Evolutionary conservation across 2,113 vertebrate species (phyloP).

Genomic region (Apistogramma diplotaenia): DNA sequence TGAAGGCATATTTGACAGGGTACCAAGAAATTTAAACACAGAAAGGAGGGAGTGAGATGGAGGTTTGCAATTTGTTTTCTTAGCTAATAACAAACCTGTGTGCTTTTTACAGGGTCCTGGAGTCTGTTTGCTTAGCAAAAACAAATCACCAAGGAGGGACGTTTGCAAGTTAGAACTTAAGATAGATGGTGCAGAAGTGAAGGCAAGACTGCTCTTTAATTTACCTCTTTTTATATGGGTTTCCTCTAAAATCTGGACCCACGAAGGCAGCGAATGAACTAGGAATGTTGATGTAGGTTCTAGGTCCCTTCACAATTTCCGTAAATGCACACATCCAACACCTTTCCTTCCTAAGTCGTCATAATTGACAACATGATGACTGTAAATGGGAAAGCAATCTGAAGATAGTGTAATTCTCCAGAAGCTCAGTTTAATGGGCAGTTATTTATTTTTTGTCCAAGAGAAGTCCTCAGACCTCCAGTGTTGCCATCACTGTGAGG

Average conservation of each 20-base stretch:
- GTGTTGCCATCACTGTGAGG: too few relatives aligned
- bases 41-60: background rate
- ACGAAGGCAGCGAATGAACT: background rate
- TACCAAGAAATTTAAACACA: constrained; percentile 19
- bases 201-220: background rate
- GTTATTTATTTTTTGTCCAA: too few relatives aligned
- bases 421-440: too few relatives aligned
- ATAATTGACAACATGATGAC: too few relatives aligned
- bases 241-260: background rate
- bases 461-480: too few relatives aligned
- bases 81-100: background rate
- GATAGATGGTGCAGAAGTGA: background rate
- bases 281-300: background rate
- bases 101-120: background rate
- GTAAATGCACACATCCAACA: background rate
- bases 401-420: too few relatives aligned
- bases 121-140: background rate
- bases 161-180: background rate
- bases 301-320: background rate
- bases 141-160: background rate
- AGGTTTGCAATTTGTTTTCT: background rate
- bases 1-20: constrained; percentile 29
- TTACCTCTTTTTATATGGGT: background rate
- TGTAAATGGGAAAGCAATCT: too few relatives aligned
- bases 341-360: background rate